These are phyloP conservation scores for Entomobrya multifasciata DNA, from an alignment of 2,888 invertebrate genomes.

Conservation along the genomic window DNA sequence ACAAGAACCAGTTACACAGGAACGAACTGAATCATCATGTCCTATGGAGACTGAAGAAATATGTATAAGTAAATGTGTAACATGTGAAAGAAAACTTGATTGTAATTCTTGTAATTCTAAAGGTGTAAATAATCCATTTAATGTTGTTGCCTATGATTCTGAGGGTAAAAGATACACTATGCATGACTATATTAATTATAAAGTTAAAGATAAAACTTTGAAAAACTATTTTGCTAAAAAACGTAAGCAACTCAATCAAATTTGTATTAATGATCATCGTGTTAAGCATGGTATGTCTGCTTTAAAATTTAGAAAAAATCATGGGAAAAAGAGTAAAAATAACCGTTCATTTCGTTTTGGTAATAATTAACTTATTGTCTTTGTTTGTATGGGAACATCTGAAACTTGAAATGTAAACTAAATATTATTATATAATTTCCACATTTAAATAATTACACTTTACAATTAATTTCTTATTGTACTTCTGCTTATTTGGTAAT, in stretches of 20 bases:
- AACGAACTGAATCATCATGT: not conserved
- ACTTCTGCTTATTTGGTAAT: no score
- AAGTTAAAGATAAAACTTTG: constrained; percentile 25
- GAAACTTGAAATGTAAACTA: not conserved
- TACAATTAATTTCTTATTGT: no score
- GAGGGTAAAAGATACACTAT: constrained; percentile 23
- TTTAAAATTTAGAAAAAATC: not conserved
- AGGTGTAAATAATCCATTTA: constrained; percentile 31
- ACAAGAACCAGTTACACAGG: not conserved
- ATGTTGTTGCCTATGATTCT: constrained; percentile 34
- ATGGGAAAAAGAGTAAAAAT: constrained; percentile 11
- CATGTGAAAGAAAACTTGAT: constrained; percentile 20
- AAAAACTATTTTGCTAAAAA: constrained; percentile 39
- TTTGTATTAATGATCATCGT: constrained; percentile 49
- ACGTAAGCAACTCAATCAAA: not conserved
- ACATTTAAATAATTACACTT: no score
- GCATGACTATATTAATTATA: constrained; percentile 7
- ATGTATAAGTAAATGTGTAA: constrained; percentile 13
- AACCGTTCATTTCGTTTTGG: not conserved
- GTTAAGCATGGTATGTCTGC: not conserved
- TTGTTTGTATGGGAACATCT: not conserved
- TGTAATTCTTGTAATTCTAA: constrained; percentile 1
- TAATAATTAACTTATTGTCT: no score
- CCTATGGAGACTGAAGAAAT: not conserved
- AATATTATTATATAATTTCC: no score